Base-by-base conservation (phyloP, 2,113 vertebrate species). In the Nycticorax nycticorax region DNA sequence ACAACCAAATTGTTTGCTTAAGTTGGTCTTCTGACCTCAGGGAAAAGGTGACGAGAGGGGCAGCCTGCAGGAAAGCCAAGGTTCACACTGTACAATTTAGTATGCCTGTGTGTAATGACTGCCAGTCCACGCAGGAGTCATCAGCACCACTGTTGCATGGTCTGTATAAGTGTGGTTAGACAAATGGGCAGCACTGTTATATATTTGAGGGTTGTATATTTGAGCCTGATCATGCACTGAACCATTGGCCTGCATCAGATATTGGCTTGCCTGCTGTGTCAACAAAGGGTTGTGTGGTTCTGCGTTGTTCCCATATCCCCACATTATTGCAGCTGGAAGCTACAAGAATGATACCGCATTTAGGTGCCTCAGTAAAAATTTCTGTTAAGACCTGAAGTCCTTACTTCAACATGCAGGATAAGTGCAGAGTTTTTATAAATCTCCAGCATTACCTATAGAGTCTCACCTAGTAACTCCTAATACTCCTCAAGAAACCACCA, bases 31-130 rank as follows among this genome's bases (percentile, higher is more conserved):
- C 37, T 59, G 24, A 77, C 52, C 48, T 52, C 19, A n/a, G 52
- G 39, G 45, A 27, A 27, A 45, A 68, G 6, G 21, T 62, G 37
- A 35, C 48, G 57, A 35, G 59, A 35, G 45, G 27, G n/a, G 7
- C 32, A 87, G 20, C 39, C 27, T 72, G 27, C 12, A 50, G 35
- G 45, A 71, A 83, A 50, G n/a, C 52, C 10, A 12, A 32, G 8
- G 32, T 43, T 48, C 30, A 5, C 0, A 0, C 63, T 66, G 18
- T 32, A 8, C 1, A 0, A 15, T 33, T 76, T 7, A 9, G 12
- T 50, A 18, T 21, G 39, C 32, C 32, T 50, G 6, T 43, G 19
- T 43, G 28, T 62, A 55, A 56, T 45, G 39, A 20, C 47, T 35
- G 21, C 19, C 32, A n/a, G 64, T 60, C 59, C 47, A 56, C 2